Percentiles rank a stretch among this genome's conserved stretches.
Conservation (phyloP, 2,113 vertebrate species). For the Elgaria multicarinata region DNA sequence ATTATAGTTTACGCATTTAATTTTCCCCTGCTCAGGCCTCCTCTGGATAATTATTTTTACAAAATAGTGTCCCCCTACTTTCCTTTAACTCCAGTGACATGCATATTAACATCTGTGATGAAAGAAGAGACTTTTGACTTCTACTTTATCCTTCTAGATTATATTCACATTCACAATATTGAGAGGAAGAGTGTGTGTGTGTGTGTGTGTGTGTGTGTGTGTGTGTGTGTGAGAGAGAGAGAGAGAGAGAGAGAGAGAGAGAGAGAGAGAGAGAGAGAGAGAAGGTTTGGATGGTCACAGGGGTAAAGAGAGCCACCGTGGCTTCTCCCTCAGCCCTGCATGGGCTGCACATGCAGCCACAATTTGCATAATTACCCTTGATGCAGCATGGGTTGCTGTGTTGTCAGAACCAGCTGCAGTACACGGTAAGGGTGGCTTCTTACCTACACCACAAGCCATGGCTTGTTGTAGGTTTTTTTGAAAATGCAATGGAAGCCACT, state of each 20-base stretch:
- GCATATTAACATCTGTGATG: neutral
- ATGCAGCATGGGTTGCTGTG: too few relatives aligned
- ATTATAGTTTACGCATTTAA: conserved; percentile 59
- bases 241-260: neutral
- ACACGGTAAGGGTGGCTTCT: too few relatives aligned
- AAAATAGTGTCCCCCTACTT: neutral
- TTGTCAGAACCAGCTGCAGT: too few relatives aligned
- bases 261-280: neutral
- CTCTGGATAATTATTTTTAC: conserved; percentile 53
- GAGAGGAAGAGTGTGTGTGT: neutral
- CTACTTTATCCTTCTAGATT: neutral
- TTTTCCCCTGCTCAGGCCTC: conserved; percentile 51
- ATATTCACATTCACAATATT: neutral
- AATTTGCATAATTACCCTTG: too few relatives aligned
- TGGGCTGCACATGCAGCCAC: too few relatives aligned
- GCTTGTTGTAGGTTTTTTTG: too few relatives aligned
- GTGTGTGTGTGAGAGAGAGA: neutral
- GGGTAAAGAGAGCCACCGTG: too few relatives aligned
- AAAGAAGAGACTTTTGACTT: neutral
- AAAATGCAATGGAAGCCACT: too few relatives aligned
- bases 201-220: neutral
- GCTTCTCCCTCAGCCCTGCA: too few relatives aligned
- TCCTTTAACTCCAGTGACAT: neutral
- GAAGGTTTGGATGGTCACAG: too few relatives aligned
- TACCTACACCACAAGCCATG: too few relatives aligned